These are phyloP conservation scores for Phania funesta DNA, from an alignment of 2,888 invertebrate species.

Conservation along the genomic window DNA sequence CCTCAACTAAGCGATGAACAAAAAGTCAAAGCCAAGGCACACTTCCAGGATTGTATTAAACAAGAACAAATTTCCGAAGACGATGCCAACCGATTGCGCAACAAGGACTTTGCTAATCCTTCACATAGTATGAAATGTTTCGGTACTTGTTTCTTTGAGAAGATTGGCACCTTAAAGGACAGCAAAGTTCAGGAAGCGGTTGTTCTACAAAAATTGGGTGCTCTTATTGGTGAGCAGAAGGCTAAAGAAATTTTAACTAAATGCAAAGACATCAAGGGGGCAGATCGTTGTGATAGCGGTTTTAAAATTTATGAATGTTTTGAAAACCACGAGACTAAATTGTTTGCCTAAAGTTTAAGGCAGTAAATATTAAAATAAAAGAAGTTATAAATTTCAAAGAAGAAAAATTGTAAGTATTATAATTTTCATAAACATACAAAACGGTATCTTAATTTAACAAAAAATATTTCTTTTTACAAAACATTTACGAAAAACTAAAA, in stretches of 20 bases:
- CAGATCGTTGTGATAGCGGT: slow-evolving; percentile 74
- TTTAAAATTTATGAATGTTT: slow-evolving; percentile 72
- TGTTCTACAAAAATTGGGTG: slow-evolving; percentile 68
- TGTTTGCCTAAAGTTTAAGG: no score
- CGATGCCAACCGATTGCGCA: slow-evolving; percentile 70
- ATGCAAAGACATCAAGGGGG: slow-evolving; percentile 67
- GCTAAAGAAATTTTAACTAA: slow-evolving; percentile 57
- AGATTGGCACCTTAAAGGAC: slow-evolving; percentile 72
- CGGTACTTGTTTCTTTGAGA: slow-evolving; percentile 77
- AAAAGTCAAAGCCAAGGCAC: slow-evolving; percentile 69
- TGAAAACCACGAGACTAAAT: slow-evolving; percentile 64
- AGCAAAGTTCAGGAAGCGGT: slow-evolving; percentile 72
- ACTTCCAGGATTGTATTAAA: slow-evolving; percentile 70
- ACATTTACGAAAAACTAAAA: no score
- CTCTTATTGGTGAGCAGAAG: slow-evolving; percentile 73
- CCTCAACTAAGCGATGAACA: slow-evolving; percentile 72
- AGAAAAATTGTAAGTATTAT: no score
- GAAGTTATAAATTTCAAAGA: no score
- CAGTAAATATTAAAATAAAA: no score
- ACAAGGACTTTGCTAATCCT: slow-evolving; percentile 70
- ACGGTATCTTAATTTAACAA: no score
- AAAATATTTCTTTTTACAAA: no score
- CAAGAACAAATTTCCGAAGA: slow-evolving; percentile 70
- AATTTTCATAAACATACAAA: no score
- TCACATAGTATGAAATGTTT: slow-evolving; percentile 75